Evolutionary conservation across 1,140 invertebrate species (phyloP).

Genomic region (Drosophila orena): DNA sequence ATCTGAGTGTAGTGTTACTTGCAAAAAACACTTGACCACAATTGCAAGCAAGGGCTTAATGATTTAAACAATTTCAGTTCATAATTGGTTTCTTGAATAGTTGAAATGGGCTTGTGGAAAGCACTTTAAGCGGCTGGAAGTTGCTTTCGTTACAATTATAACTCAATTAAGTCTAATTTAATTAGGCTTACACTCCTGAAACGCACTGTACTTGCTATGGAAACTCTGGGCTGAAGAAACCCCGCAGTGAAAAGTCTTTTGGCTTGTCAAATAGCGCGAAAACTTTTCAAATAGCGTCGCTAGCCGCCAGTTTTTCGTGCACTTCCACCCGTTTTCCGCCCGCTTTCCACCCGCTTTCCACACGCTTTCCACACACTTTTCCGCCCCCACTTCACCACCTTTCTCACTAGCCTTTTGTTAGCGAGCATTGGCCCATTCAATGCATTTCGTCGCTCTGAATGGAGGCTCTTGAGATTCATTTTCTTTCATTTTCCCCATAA

Average conservation of each 20-base stretch:
- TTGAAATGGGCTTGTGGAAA: too few species aligned
- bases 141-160: background rate
- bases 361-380: background rate
- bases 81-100: too few species aligned
- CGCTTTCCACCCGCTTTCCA: background rate
- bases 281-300: constrained; percentile 58
- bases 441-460: constrained; percentile 35
- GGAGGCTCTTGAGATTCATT: constrained; percentile 30
- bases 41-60: too few species aligned
- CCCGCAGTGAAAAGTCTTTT: constrained; percentile 32
- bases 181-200: background rate
- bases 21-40: too few species aligned
- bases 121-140: too few species aligned
- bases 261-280: constrained; percentile 74
- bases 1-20: too few species aligned
- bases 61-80: too few species aligned
- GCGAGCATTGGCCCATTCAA: constrained; percentile 33
- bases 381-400: background rate
- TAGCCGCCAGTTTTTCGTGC: constrained; percentile 16
- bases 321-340: background rate
- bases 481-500: constrained; percentile 35
- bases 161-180: background rate
- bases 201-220: constrained; percentile 15
- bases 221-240: constrained; percentile 28
- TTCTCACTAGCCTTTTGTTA: constrained; percentile 8